These are phyloP conservation scores for Gymnarchus niloticus DNA, from an alignment of 2,113 vertebrate species.

Conservation along the genomic window DNA sequence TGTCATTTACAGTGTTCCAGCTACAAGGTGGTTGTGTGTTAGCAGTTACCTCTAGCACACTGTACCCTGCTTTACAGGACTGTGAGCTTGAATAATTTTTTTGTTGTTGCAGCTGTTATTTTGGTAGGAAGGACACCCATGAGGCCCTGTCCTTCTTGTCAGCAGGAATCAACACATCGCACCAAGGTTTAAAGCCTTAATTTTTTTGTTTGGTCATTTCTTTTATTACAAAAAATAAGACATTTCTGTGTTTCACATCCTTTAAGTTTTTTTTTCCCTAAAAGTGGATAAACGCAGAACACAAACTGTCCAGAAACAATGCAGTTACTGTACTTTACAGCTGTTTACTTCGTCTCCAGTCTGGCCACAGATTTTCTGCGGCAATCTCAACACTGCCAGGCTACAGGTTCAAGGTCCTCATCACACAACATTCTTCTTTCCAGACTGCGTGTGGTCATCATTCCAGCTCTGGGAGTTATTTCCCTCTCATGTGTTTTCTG, in stretches of 20 bases:
- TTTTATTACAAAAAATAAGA: not conserved
- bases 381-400: not conserved
- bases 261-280: not conserved
- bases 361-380: not conserved
- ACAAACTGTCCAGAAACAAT: not conserved
- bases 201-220: not conserved
- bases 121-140: not conserved
- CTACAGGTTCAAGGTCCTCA: not conserved
- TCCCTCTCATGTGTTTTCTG: not conserved
- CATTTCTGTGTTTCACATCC: not conserved
- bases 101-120: not conserved
- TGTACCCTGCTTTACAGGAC: not conserved
- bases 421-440: not conserved
- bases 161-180: not conserved
- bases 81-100: not conserved
- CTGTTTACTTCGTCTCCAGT: not conserved
- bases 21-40: too few relatives aligned
- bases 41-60: not conserved
- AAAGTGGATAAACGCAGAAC: not conserved
- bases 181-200: not conserved
- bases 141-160: not conserved
- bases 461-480: not conserved
- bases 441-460: not conserved
- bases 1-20: not conserved
- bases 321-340: not conserved